Conservation (phyloP, 2,113 vertebrate species). For the Morphnarchus princeps region DNA sequence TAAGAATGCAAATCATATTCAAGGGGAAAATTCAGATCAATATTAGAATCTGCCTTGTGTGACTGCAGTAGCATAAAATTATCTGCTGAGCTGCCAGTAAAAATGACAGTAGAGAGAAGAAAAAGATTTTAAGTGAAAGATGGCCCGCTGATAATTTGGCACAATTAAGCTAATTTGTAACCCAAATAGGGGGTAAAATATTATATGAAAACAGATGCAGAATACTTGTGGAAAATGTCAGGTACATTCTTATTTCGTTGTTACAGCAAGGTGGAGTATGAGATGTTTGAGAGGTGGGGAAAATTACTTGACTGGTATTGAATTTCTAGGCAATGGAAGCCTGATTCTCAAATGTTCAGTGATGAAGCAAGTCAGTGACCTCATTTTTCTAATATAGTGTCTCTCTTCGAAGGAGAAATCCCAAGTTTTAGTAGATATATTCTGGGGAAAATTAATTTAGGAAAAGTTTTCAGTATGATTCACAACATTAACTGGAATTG, state of each 20-base stretch:
- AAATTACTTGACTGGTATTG: not conserved
- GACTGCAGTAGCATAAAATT: slow-evolving; percentile 58
- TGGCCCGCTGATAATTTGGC: slow-evolving; percentile 21
- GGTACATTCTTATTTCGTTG: not conserved
- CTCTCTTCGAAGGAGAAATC: not conserved
- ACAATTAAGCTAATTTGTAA: slow-evolving; percentile 17
- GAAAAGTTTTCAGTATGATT: not conserved
- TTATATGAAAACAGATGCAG: not conserved
- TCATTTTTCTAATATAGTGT: not conserved
- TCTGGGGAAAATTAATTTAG: not conserved
- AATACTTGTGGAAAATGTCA: not conserved
- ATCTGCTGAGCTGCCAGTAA: slow-evolving; percentile 45
- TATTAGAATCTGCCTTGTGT: slow-evolving; percentile 65
- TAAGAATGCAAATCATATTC: slow-evolving; percentile 68
- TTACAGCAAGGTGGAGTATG: not conserved
- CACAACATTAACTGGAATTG: not conserved
- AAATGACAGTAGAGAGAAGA: slow-evolving; percentile 20
- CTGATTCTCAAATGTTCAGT: not conserved
- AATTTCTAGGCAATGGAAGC: not conserved
- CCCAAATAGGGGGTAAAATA: not conserved
- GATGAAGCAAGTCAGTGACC: not conserved
- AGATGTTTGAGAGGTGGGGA: not conserved
- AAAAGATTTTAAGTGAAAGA: slow-evolving; percentile 8
- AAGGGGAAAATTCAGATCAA: slow-evolving; percentile 62
- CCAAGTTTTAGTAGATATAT: not conserved